Evolutionary conservation across 2,113 vertebrate genomes (phyloP), one percentile per base, ranked within the genome.

Genomic region (Crocuta crocuta): DNA sequence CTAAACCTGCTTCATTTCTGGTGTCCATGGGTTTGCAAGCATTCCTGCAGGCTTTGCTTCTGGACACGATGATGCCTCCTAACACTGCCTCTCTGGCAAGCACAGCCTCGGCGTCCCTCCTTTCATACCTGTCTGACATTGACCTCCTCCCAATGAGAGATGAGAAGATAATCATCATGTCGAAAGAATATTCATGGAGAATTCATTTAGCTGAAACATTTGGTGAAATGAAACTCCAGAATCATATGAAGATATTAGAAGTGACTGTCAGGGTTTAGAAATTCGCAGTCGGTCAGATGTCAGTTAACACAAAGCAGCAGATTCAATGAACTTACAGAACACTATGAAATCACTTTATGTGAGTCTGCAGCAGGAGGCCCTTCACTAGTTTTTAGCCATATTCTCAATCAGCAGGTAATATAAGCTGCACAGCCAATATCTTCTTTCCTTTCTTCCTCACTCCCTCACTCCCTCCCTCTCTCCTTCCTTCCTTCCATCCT

Each of bases 231-330:
- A 94, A 96, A 21, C 45, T 91, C 28, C 28, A 55, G n/a, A 71
- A 85, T 84, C 26, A 33, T 39, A 66, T 31, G 28, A 94, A 43
- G 26, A 39, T 74, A 66, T 79, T 78, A n/a, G 45, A 85, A 33
- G 15, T 88, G 93, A 26, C 9, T 95, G 91, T 28, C n/a, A 48
- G 31, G 6, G 7, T 66, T 95, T 50, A 71, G 39, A 91, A 66
- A 90, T 71, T 96, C 97, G 35, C 24, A 82, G 33, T 81, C 81
- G 50, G 53, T 94, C 84, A 61, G 50, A 88, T 88, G 45, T 85
- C 88, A 89, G 53, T 80, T 93, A 97, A 96, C n/a, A 83, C 8
- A 35, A 91, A 90, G 78, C 48, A 97, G 35, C 70, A 98, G 70
- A n/a, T 89, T 97, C 88, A 93, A 1, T 91, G 88, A 88, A 92